phyloP scores from a whole-genome alignment of 2,888 invertebrate genomes.

The Herminia tarsipennalis region DNA sequence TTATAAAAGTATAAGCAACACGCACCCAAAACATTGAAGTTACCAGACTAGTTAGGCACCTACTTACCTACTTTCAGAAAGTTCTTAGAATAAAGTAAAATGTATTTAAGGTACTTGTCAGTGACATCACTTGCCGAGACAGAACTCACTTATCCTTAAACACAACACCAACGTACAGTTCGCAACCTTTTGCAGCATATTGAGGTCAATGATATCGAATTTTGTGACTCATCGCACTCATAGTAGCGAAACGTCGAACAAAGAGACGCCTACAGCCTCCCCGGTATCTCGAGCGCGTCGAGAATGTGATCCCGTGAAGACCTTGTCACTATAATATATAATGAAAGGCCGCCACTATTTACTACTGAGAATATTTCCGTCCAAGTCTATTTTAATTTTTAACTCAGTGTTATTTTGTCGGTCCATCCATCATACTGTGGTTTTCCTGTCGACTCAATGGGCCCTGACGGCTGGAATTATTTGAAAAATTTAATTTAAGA shows the following conservation, averaged over 20 bases:
- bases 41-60: too few relatives aligned
- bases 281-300: neutral
- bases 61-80: too few relatives aligned
- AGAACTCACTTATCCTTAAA: slow-evolving; percentile 19
- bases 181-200: slow-evolving; percentile 30
- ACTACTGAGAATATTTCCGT: slow-evolving; percentile 18
- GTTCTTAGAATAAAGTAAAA: too few relatives aligned
- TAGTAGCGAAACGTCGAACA: slow-evolving; percentile 17
- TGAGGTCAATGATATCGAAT: slow-evolving; percentile 43
- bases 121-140: neutral
- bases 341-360: neutral
- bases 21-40: too few relatives aligned
- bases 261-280: slow-evolving; percentile 5
- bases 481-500: slow-evolving; percentile 28
- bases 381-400: slow-evolving; percentile 19
- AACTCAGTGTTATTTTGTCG: slow-evolving; percentile 11
- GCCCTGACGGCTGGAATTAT: slow-evolving; percentile 26
- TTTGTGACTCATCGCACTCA: slow-evolving; percentile 19
- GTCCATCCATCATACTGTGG: slow-evolving; percentile 18
- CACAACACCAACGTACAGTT: slow-evolving; percentile 12
- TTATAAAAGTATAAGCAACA: too few relatives aligned
- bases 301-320: too few relatives aligned
- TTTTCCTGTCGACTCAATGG: slow-evolving; percentile 20
- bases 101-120: too few relatives aligned
- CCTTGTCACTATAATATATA: neutral